Evolutionary conservation across 1,140 invertebrate species (phyloP).

Genomic region (Achatina immaculata): DNA sequence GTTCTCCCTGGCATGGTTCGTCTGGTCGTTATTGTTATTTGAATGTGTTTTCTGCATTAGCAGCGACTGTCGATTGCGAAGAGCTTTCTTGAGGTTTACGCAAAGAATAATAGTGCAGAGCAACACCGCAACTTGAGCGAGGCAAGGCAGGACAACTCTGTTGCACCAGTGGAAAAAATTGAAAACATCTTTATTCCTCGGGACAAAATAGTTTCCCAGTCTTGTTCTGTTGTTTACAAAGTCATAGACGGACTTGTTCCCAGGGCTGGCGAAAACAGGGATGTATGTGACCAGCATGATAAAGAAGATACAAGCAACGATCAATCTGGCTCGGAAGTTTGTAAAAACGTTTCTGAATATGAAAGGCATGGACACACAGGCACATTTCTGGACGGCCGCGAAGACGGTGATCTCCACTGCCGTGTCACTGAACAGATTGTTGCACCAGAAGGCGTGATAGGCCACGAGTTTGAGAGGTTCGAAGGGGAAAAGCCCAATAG

Average conservation of each 20-base stretch:
- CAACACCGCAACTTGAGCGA: conserved; percentile 18
- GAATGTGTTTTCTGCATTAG: background rate
- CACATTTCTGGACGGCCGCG: conserved; percentile 4
- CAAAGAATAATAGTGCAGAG: conserved; percentile 23
- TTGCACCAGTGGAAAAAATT: conserved; percentile 1
- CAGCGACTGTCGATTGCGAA: background rate
- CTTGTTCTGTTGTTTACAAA: conserved; percentile 7
- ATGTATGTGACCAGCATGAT: background rate
- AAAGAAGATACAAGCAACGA: background rate
- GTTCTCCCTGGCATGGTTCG: background rate
- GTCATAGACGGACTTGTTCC: background rate
- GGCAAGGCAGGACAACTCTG: conserved; percentile 6
- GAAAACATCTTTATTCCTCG: background rate
- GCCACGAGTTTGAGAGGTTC: conserved; percentile 2
- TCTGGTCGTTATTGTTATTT: background rate
- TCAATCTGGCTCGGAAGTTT: background rate
- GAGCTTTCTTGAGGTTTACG: background rate
- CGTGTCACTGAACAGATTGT: background rate
- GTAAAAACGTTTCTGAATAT: conserved; percentile 12
- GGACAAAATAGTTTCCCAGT: background rate
- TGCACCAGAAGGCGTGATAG: background rate
- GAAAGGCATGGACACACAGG: conserved; percentile 15
- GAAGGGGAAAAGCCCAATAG: background rate
- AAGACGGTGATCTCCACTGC: background rate
- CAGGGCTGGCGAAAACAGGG: background rate